phyloP scores from a whole-genome alignment of 53 echinoderm and acorn worm species.

The Mesocentrotus franciscanus region DNA sequence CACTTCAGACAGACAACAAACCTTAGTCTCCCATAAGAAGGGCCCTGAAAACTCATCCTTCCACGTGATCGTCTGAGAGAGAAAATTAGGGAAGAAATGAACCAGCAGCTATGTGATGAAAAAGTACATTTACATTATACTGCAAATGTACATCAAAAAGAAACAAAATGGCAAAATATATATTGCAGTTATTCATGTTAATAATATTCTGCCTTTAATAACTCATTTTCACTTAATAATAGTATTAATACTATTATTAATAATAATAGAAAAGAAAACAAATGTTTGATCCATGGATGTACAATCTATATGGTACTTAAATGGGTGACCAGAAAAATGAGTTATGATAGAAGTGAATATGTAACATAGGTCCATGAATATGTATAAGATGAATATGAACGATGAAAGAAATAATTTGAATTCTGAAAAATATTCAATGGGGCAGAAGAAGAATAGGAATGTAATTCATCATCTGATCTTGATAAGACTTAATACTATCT shows the following conservation, averaged over 20 bases:
- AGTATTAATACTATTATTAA: no score
- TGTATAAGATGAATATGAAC: no score
- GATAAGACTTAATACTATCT: no score
- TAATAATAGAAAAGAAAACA: no score
- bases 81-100: conserved; percentile 30
- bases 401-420: not conserved
- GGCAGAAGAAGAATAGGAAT: no score
- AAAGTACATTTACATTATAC: not conserved
- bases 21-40: conserved; percentile 98
- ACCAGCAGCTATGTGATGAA: conserved; percentile 4
- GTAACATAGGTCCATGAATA: not conserved
- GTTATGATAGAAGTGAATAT: not conserved
- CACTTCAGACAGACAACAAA: conserved; percentile 70
- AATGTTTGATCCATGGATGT: no score
- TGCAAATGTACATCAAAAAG: not conserved
- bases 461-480: no score
- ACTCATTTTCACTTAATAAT: not conserved
- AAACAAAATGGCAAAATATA: not conserved
- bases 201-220: not conserved
- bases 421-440: no score
- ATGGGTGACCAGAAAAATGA: not conserved
- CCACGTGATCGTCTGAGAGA: conserved; percentile 88
- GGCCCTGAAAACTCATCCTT: conserved; percentile 99
- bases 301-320: not conserved
- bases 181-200: not conserved